phyloP scores from a whole-genome alignment of 2,888 invertebrate genomes.

The Macrosoma leucophasiata region DNA sequence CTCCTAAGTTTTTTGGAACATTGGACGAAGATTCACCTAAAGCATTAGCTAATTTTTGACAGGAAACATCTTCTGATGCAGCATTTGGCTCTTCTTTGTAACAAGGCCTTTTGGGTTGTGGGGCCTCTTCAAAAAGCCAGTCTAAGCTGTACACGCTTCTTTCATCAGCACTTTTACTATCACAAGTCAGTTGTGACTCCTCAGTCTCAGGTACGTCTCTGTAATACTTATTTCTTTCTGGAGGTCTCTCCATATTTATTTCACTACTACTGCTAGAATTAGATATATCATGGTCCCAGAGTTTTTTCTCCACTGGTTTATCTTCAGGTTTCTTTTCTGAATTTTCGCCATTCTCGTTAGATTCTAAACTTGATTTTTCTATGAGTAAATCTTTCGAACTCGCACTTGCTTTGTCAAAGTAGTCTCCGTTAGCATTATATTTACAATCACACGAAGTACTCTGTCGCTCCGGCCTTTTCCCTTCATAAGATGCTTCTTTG shows the following conservation, averaged over 20 bases:
- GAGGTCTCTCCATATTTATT: conserved; percentile 54
- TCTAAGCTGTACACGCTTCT: conserved; percentile 64
- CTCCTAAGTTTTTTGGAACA: conserved; percentile 80
- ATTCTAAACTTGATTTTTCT: conserved; percentile 73
- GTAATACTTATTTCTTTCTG: conserved; percentile 36
- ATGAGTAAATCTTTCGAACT: conserved; percentile 83
- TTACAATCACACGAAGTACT: conserved; percentile 50
- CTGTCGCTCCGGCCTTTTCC: conserved; percentile 43
- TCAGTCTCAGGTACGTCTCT: conserved; percentile 47
- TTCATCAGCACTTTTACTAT: conserved; percentile 61
- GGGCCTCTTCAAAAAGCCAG: conserved; percentile 65
- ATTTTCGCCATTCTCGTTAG: conserved; percentile 61
- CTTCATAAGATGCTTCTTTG: conserved; percentile 47
- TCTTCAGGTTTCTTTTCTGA: conserved; percentile 44
- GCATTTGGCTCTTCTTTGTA: conserved; percentile 40
- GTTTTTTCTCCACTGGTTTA: conserved; percentile 51
- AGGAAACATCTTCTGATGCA: conserved; percentile 41
- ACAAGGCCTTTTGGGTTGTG: conserved; percentile 31
- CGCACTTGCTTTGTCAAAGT: conserved; percentile 80
- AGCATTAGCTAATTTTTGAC: conserved; percentile 51
- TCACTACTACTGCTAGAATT: conserved; percentile 78
- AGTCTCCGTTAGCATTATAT: conserved; percentile 45
- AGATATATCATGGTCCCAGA: conserved; percentile 73
- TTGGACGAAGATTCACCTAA: conserved; percentile 65
- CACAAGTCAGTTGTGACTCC: conserved; percentile 51